These are phyloP conservation scores for Poecilus cupreus DNA, from an alignment of 2,888 invertebrate genomes.

Conservation along the genomic window DNA sequence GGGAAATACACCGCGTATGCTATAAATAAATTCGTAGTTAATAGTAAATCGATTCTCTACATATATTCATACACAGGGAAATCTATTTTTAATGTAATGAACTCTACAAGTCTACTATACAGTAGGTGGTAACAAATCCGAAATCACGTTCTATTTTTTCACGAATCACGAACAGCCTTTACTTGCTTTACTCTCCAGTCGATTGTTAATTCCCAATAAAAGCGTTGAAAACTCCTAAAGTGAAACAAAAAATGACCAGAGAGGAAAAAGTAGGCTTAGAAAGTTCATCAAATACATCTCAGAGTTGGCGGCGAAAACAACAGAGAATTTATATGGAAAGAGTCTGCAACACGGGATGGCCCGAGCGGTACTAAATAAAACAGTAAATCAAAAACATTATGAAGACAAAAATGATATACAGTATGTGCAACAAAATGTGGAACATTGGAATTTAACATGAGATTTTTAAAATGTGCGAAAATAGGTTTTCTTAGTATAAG, in stretches of 20 bases:
- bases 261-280: neutral
- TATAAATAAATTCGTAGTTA: neutral
- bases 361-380: no score
- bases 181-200: neutral
- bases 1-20: no score
- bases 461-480: no score
- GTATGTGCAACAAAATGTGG: no score
- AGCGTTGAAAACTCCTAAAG: neutral
- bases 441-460: no score
- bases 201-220: constrained; percentile 4
- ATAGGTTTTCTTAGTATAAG: no score
- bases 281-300: constrained; percentile 5
- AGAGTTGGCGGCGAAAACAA: no score
- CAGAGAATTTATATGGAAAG: no score
- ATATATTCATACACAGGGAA: neutral
- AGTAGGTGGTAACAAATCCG: neutral
- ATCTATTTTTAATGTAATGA: neutral
- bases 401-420: no score
- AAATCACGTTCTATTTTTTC: neutral
- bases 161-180: neutral
- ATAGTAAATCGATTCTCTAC: neutral
- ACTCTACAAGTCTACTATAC: neutral
- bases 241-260: neutral
- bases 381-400: no score
- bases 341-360: no score